Conservation (phyloP, 2,113 vertebrate species). For the Varanus komodoensis region DNA sequence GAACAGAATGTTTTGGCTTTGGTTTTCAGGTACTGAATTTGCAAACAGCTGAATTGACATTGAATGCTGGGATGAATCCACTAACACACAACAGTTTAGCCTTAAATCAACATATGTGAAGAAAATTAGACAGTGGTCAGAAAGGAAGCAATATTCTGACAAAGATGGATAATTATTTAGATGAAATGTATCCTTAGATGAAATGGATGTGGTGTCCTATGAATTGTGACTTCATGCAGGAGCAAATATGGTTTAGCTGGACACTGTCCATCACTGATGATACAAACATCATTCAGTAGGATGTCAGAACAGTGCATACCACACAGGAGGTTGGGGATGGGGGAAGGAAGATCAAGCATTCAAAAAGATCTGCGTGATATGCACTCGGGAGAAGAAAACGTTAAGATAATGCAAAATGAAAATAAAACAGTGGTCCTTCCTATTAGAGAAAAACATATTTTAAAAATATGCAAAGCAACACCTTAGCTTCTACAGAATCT, state of each 20-base stretch:
- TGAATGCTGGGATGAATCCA: conserved; percentile 43
- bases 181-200: neutral
- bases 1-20: conserved; percentile 56
- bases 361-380: neutral
- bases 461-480: neutral
- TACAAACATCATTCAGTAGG: neutral
- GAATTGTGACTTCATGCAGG: too few species aligned
- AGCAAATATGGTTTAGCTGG: too few species aligned
- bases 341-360: neutral
- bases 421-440: neutral
- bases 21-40: conserved; percentile 66
- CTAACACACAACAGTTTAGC: conserved; percentile 41
- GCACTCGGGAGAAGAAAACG: neutral
- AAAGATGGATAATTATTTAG: neutral
- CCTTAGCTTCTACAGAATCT: neutral
- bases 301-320: neutral
- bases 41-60: conserved; percentile 56
- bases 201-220: neutral
- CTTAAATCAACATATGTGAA: neutral
- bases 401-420: neutral
- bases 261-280: neutral
- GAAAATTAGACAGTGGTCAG: neutral
- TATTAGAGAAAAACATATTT: neutral
- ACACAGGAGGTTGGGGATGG: neutral
- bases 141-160: neutral